Base-by-base conservation (phyloP, 2,888 invertebrate genomes). In the Calameuta filiformis region DNA sequence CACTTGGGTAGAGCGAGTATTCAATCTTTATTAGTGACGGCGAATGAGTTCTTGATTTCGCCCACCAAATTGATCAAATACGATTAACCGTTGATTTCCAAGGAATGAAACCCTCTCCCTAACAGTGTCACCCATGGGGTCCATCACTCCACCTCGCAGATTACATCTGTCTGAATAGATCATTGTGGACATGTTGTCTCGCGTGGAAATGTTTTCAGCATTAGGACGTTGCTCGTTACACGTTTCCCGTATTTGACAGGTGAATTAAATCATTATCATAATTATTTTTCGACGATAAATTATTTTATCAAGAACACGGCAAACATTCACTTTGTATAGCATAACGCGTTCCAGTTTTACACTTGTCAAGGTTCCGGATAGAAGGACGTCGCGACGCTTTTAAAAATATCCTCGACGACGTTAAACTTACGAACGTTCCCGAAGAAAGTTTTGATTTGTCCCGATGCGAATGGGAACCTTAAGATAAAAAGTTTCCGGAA, bases 11-110 rank as follows among this genome's bases (percentile, higher is more conserved):
- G 23, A 56, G 56, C 2, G 56, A 56, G 23, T 9, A 56, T 23
- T 23, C 9, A 56, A 56, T 56, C 23, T 15, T 56, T 23, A 56
- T 56, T 56, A 23, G 56, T 56, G 56, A 56, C 23, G 56, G 23
- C 56, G 56, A 15, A 56, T 56, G 56, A 56, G 56, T 56, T 23
- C 75, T 56, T 75, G 69, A 77, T 77, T 75, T 69, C 77, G 30
- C n/a, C 77, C 75, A 31, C 71, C 75, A 75, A 75, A 75, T 75
- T 77, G 77, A 35, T 75, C 77, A 68, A 77, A 75, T 77, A 77
- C 75, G 77, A 77, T 77, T 77, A 77, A 75, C 77, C 75, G 69
- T 69, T 75, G 15, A 23, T 74, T 75, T 69, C 40, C 37, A 33
- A 69, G 56, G 77, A 69, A 1, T 23, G 56, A 68, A 69, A 69